These are phyloP conservation scores for Acanthosepion esculentum DNA, from an alignment of 2,888 invertebrate genomes.

Conservation along the genomic window DNA sequence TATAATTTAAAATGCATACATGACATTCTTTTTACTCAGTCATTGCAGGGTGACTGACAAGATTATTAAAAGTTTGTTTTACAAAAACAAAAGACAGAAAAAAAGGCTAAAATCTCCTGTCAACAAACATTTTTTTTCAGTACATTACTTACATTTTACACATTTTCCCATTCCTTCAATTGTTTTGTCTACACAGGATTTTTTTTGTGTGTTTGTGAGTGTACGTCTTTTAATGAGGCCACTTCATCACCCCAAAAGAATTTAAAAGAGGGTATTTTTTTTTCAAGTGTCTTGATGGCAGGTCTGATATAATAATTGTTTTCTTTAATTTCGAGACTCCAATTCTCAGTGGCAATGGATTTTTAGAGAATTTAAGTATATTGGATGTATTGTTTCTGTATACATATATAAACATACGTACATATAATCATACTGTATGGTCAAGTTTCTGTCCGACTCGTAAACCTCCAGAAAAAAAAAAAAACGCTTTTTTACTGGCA, in stretches of 20 bases:
- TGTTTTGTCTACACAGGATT: not conserved
- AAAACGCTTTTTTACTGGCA: not conserved
- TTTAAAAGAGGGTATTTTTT: not conserved
- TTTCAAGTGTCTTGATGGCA: not conserved
- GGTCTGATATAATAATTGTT: not conserved
- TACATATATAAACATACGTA: not conserved
- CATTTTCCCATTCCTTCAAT: not conserved
- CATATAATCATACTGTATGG: not conserved
- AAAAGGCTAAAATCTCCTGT: not conserved
- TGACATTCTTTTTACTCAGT: not conserved
- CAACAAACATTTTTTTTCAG: not conserved
- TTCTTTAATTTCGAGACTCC: not conserved
- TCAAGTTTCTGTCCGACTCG: not conserved
- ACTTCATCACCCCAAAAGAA: no score
- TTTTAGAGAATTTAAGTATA: no score
- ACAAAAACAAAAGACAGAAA: not conserved
- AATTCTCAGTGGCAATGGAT: constrained; percentile 4
- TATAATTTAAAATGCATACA: no score
- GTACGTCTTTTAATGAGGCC: no score
- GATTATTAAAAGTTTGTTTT: not conserved
- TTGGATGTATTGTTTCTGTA: no score
- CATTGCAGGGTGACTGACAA: not conserved
- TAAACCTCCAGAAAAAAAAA: not conserved
- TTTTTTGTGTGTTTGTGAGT: not conserved
- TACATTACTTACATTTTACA: not conserved